Conservation (phyloP, 1,140 invertebrate genomes). For the Saccostrea glomerata region DNA sequence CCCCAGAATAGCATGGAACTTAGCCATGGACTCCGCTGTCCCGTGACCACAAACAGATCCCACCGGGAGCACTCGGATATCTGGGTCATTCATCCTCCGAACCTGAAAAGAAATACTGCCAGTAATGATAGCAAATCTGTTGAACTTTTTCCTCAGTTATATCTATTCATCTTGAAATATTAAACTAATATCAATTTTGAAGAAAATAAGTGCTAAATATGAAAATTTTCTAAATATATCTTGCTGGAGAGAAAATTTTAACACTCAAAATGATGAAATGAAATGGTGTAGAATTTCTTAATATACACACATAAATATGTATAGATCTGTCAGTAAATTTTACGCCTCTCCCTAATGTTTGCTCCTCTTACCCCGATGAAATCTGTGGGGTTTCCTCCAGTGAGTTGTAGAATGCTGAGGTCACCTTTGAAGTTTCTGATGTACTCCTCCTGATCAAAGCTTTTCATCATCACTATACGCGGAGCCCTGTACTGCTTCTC, state of each 20-base stretch:
- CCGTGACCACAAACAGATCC: conserved; percentile 66
- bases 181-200: no score
- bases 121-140: no score
- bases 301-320: neutral
- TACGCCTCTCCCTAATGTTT: no score
- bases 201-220: no score
- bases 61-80: conserved; percentile 62
- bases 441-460: conserved; percentile 43
- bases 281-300: neutral
- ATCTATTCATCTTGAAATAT: no score
- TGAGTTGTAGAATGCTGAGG: conserved; percentile 45
- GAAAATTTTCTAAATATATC: neutral
- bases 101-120: conserved; percentile 44
- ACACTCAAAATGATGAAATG: conserved; percentile 6
- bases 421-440: conserved; percentile 59
- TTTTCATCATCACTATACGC: conserved; percentile 48
- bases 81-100: conserved; percentile 64
- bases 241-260: neutral
- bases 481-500: conserved; percentile 59
- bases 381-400: conserved; percentile 52
- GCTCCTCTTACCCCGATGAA: conserved; percentile 45
- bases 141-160: no score
- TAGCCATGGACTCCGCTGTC: conserved; percentile 66
- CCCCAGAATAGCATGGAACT: conserved; percentile 69
- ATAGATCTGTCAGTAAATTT: no score